Percentiles rank a stretch among this genome's conserved stretches.
Evolutionary conservation across 2,888 invertebrate species (phyloP).

Genomic region (Ophion obscuratus): DNA sequence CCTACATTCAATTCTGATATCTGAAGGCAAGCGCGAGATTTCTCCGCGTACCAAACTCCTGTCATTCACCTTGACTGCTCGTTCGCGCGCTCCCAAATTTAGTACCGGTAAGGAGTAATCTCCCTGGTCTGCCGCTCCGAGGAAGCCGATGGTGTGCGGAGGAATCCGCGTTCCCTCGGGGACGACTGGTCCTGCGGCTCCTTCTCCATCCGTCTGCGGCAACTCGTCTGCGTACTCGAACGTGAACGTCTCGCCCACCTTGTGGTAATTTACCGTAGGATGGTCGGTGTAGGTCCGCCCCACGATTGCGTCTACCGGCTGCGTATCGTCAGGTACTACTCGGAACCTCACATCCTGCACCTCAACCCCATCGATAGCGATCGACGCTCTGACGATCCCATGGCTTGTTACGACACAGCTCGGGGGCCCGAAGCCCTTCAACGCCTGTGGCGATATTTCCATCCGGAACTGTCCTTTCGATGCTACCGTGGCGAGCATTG

Average conservation of each 20-base stretch:
- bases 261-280: not conserved
- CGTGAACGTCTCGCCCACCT: not conserved
- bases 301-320: conserved; percentile 10
- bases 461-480: not conserved
- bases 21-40: no score
- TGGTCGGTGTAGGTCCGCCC: conserved; percentile 36
- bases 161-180: no score
- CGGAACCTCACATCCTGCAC: not conserved
- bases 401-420: no score
- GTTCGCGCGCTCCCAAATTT: not conserved
- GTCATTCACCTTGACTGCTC: not conserved
- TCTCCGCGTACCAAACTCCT: not conserved
- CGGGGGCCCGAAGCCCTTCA: no score
- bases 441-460: not conserved
- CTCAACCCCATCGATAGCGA: no score
- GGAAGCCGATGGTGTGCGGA: not conserved
- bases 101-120: no score
- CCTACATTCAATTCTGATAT: no score
- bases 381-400: no score
- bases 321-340: conserved; percentile 23
- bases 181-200: no score
- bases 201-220: no score
- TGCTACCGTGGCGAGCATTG: conserved; percentile 5
- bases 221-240: not conserved
- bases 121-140: not conserved